These are phyloP conservation scores for Trichopria drosophilae DNA, from an alignment of 2,888 invertebrate species.

Conservation along the genomic window DNA sequence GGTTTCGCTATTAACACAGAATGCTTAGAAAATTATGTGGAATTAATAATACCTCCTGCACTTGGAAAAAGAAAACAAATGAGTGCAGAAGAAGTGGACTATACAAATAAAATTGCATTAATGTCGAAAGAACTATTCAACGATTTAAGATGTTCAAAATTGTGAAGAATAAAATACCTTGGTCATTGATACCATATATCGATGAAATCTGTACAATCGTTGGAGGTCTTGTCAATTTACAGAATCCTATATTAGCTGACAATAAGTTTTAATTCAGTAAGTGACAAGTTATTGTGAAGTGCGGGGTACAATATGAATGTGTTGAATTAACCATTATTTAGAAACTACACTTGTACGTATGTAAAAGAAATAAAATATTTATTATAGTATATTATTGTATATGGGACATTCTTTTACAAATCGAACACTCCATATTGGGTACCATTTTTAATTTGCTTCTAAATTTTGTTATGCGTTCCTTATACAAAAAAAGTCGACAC, in stretches of 20 bases:
- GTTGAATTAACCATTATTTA: background rate
- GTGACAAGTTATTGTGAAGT: background rate
- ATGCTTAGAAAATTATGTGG: slow-evolving; percentile 14
- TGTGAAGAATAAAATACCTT: slow-evolving; percentile 19
- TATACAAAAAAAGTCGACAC: too few relatives aligned
- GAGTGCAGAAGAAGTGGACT: slow-evolving; percentile 15
- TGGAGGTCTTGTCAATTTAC: slow-evolving; percentile 23
- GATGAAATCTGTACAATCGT: slow-evolving; percentile 22
- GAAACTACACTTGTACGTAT: too few relatives aligned
- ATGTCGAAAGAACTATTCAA: slow-evolving; percentile 20
- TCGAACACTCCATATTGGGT: too few relatives aligned
- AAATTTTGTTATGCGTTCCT: too few relatives aligned
- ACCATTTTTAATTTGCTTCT: too few relatives aligned
- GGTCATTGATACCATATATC: slow-evolving; percentile 19
- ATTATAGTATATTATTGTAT: too few relatives aligned
- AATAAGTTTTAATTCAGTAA: background rate
- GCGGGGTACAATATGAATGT: background rate
- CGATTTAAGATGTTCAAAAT: slow-evolving; percentile 27
- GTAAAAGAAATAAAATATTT: too few relatives aligned
- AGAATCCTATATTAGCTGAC: slow-evolving; percentile 12
- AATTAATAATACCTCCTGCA: slow-evolving; percentile 17
- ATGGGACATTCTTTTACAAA: too few relatives aligned
- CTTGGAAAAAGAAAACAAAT: slow-evolving; percentile 5
- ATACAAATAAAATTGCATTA: slow-evolving; percentile 24
- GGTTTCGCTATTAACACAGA: slow-evolving; percentile 19